phyloP scores from a whole-genome alignment of 2,113 vertebrate genomes.

The Probosciger aterrimus region DNA sequence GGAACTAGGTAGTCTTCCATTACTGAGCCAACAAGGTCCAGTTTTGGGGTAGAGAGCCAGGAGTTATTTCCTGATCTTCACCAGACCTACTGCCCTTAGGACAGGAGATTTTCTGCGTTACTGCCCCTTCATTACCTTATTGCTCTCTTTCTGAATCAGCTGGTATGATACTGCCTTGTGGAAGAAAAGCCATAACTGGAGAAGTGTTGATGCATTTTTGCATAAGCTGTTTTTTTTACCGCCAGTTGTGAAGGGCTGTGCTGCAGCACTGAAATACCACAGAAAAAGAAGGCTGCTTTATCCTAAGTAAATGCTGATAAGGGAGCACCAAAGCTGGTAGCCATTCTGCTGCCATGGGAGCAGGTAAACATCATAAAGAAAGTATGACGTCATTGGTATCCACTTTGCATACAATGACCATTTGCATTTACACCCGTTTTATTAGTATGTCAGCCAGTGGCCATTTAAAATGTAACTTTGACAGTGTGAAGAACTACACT shows the following conservation, averaged over 20 bases:
- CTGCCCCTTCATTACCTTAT: neutral
- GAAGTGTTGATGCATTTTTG: neutral
- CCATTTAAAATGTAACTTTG: neutral
- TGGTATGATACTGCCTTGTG: neutral
- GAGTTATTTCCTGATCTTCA: neutral
- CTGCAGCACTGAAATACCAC: neutral
- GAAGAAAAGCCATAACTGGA: neutral
- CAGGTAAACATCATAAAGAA: neutral
- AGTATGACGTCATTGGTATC: neutral
- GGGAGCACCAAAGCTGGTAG: neutral
- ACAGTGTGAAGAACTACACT: neutral
- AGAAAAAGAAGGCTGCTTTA: neutral
- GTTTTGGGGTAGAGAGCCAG: neutral
- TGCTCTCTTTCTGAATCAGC: neutral
- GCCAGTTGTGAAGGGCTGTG: neutral
- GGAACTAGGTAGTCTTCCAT: neutral
- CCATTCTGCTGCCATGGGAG: neutral
- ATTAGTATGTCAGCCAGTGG: neutral
- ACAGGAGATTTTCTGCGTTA: neutral
- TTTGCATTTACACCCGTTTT: neutral
- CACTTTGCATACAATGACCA: neutral
- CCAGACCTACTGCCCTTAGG: neutral
- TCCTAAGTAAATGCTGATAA: neutral
- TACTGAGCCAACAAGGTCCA: neutral
- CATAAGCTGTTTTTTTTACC: neutral